Evolutionary conservation across 2,113 vertebrate genomes (phyloP), one percentile per base, ranked within the genome.

Genomic region (Podarcis cretensis): DNA sequence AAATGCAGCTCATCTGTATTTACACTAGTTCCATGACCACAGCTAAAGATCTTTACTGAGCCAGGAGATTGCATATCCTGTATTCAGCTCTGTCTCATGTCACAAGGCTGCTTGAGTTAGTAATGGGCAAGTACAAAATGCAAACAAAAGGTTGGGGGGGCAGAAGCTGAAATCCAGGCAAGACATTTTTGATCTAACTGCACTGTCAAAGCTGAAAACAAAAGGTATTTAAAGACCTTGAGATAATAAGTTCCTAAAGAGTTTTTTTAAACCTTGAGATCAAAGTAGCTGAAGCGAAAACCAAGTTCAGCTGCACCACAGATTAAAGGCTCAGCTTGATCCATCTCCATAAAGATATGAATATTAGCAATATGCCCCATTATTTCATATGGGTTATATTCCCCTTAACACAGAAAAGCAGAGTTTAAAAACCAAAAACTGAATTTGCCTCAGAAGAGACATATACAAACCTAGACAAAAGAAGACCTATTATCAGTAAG

Each of bases 401-500:
- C 79, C 5, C 86, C 90, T 91, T 69, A 89, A 37, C 48, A 83
- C 27, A 90, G 54, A 75, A 90, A 91, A n/a, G 86, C 86, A 89
- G 88, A 91, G 66, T 1, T 68, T 65, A 90, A 84, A 92, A 92
- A 86, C 3, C 27, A 86, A 81, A 73, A 0, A 80, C 2, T 37
- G 25, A 25, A 0, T 84, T 89, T 91, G 1, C 35, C 27, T 32
- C 81, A 54, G 3, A 78, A 48, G 85, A 73, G 68, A 91, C 8
- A 35, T 54, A 81, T 27, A 90, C 21, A 83, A 30, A 91, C 54
- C 85, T 37, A 83, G 35, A 90, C 1, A 88, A 91, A 89, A 37
- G 78, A 90, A 90, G 74, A 71, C 40, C 21, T 21, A 82, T 82
- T 8, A 82, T 66, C 59, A 2, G 5, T 35, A 82, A 65, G 9